A percentile compares a stretch with the other conserved stretches of the same genome.
phyloP scores from a whole-genome alignment of 2,797 vertebrate species.

The Hipposideros larvatus region DNA sequence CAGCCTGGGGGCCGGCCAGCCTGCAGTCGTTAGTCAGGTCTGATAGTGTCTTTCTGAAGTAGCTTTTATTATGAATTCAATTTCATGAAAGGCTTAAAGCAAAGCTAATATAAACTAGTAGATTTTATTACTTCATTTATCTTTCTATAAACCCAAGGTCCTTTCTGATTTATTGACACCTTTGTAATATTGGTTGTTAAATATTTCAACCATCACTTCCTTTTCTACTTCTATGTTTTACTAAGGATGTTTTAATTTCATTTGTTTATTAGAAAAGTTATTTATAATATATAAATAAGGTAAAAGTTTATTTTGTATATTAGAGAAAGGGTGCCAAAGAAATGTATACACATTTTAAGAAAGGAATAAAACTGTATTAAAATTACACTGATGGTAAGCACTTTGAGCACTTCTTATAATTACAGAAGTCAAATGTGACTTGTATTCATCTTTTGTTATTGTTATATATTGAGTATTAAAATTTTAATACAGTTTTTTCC shows the following conservation, averaged over 20 bases:
- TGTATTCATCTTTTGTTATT: too few species aligned
- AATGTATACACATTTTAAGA: too few species aligned
- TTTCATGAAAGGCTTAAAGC: background rate
- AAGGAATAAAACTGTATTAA: too few species aligned
- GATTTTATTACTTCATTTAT: background rate
- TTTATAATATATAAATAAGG: background rate
- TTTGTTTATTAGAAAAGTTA: background rate
- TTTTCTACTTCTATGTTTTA: background rate
- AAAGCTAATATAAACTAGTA: background rate
- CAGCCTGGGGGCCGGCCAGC: too few species aligned
- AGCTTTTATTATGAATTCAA: background rate
- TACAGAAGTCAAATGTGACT: too few species aligned
- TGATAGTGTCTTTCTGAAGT: background rate
- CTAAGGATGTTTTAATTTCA: background rate
- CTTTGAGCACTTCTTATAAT: too few species aligned
- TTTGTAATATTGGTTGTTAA: background rate
- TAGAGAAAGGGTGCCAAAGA: too few species aligned
- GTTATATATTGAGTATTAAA: too few species aligned
- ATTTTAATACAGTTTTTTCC: too few species aligned
- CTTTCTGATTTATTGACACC: background rate
- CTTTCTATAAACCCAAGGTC: background rate
- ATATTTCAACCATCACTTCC: background rate
- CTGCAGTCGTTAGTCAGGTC: too few species aligned
- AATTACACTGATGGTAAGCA: too few species aligned
- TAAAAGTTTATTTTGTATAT: background rate